Evolutionary conservation across 2,888 invertebrate species (phyloP).

Genomic region (Cremastobaeus sp.): DNA sequence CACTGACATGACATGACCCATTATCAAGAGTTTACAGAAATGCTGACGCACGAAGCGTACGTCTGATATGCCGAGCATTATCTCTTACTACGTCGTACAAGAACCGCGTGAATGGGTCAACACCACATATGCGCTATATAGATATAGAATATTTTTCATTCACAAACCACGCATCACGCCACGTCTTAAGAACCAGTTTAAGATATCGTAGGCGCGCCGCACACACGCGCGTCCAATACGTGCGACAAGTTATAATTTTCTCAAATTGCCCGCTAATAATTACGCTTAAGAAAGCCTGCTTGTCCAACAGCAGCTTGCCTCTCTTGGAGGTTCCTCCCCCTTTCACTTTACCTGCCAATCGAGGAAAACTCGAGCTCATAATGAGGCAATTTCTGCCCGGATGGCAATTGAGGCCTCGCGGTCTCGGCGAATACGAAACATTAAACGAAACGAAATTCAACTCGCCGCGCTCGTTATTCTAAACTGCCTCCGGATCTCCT

Average conservation of each 20-base stretch:
- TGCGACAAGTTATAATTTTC: slow-evolving; percentile 38
- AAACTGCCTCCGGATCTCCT: too few relatives aligned
- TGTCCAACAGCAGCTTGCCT: slow-evolving; percentile 26
- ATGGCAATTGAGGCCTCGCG: too few relatives aligned
- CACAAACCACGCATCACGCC: slow-evolving; percentile 58
- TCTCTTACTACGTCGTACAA: slow-evolving; percentile 60
- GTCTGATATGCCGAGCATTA: slow-evolving; percentile 38
- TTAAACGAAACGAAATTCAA: too few relatives aligned
- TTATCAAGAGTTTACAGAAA: slow-evolving; percentile 53
- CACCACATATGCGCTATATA: slow-evolving; percentile 58
- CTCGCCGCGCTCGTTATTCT: too few relatives aligned
- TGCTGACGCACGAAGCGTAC: slow-evolving; percentile 57
- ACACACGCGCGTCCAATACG: slow-evolving; percentile 8
- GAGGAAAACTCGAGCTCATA: neutral
- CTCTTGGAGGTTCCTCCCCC: too few relatives aligned
- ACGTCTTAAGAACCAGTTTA: slow-evolving; percentile 58
- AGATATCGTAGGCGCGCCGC: slow-evolving; percentile 25
- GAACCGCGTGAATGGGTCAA: slow-evolving; percentile 63
- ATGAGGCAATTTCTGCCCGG: too few relatives aligned
- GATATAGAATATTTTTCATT: slow-evolving; percentile 61
- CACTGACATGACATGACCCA: slow-evolving; percentile 54
- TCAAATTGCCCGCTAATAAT: slow-evolving; percentile 38
- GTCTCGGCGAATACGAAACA: too few relatives aligned
- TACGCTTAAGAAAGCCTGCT: slow-evolving; percentile 32
- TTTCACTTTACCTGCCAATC: neutral